phyloP scores from a whole-genome alignment of 1,140 invertebrate species.

The Drosophila kohkoa region DNA sequence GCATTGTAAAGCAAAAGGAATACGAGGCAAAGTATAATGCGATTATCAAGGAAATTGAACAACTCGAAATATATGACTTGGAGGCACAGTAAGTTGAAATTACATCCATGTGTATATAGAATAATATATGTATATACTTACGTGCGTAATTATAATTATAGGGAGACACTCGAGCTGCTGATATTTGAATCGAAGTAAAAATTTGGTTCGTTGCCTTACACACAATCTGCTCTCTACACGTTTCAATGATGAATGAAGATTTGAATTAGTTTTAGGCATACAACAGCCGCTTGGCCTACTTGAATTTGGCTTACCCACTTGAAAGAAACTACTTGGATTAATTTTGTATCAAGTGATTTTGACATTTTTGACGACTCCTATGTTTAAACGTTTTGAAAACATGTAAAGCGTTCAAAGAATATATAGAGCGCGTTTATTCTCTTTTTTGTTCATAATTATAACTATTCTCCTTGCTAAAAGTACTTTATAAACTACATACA shows the following conservation, averaged over 20 bases:
- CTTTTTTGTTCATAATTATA: too few relatives aligned
- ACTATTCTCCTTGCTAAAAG: too few relatives aligned
- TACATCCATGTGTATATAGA: neutral
- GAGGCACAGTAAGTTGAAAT: conserved; percentile 18
- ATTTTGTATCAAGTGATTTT: too few relatives aligned
- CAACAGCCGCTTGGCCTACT: neutral
- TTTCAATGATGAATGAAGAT: neutral
- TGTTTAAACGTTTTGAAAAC: too few relatives aligned
- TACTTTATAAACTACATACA: too few relatives aligned
- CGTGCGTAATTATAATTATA: conserved; percentile 15
- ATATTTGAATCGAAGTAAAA: conserved; percentile 1
- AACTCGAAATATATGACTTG: conserved; percentile 4
- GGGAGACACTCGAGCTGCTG: neutral
- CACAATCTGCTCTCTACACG: neutral
- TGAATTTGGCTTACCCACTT: too few relatives aligned
- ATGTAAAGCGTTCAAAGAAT: too few relatives aligned
- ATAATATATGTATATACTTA: neutral
- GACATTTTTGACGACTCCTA: too few relatives aligned
- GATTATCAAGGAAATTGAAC: conserved; percentile 1
- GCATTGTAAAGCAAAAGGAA: neutral
- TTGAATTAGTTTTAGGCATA: neutral
- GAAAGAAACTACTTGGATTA: too few relatives aligned
- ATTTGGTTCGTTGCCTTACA: neutral
- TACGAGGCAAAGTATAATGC: neutral
- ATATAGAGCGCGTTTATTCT: too few relatives aligned